phyloP scores from a whole-genome alignment of 1,140 invertebrate species.

The Drosophila orena region DNA sequence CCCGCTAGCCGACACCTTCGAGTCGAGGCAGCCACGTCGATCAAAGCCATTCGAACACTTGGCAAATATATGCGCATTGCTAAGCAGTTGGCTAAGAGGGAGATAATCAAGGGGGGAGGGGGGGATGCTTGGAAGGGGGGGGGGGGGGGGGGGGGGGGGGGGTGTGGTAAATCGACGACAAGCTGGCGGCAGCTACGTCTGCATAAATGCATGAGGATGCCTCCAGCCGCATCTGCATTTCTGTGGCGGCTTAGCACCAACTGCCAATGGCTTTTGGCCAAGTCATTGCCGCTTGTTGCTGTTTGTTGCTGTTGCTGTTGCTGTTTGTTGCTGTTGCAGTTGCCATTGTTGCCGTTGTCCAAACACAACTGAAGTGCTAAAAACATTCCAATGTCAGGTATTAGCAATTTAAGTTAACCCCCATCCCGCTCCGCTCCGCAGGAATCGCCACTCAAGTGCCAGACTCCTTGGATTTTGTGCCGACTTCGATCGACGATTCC shows the following conservation, averaged over 20 bases:
- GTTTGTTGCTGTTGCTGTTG: conserved; percentile 34
- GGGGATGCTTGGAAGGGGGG: background rate
- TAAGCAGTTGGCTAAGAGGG: conserved; percentile 39
- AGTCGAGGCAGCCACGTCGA: conserved; percentile 68
- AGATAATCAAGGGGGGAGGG: conserved; percentile 9
- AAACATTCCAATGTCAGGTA: conserved; percentile 83
- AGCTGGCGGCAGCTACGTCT: conserved; percentile 62
- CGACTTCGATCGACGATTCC: conserved; percentile 34
- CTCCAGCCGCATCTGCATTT: conserved; percentile 73
- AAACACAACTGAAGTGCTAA: conserved; percentile 81
- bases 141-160: background rate
- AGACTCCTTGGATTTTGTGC: background rate
- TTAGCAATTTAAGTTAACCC: conserved; percentile 78
- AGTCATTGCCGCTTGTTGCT: conserved; percentile 68
- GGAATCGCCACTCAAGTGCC: background rate
- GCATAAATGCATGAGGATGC: conserved; percentile 78
- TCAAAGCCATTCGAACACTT: conserved; percentile 76
- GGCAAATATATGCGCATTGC: conserved; percentile 79
- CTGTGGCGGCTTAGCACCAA: conserved; percentile 45
- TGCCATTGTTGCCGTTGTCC: conserved; percentile 78
- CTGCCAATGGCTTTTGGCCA: conserved; percentile 78
- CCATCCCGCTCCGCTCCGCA: conserved; percentile 2
- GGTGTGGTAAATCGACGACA: conserved; percentile 65
- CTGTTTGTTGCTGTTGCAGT: conserved; percentile 51
- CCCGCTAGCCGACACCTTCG: conserved; percentile 45